Base-by-base conservation (phyloP, 2,113 vertebrate species). In the Xiphophorus hellerii region DNA sequence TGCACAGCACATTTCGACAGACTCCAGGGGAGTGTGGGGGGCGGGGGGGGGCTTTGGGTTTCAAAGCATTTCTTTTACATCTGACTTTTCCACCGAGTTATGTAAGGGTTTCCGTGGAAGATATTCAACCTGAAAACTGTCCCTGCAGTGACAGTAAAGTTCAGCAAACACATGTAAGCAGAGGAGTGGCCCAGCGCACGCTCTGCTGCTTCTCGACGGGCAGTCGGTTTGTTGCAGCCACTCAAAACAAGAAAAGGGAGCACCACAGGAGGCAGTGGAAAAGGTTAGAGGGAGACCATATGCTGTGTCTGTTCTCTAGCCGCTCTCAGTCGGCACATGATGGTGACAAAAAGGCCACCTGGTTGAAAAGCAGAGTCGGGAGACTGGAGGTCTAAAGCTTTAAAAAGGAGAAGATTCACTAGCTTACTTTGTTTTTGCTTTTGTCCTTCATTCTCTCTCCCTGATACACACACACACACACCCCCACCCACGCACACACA, bases 181-280 rank as follows among this genome's bases (percentile, higher is more conserved):
- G 37, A 69, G 71, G 74, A 74, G 72, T 25, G 70, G 63, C 60
- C 71, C 62, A 13, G 42, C 73, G 42, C 71, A 79, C 54, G 95
- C 96, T 0, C 93, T 95, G 73, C 93, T 97, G 66, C 95, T 96
- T 25, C 94, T 96, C 5, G 95, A 95, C 0, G 96, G 96, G 0
- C 96, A 96, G 72, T 94, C 95, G 0, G 94, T 95, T 63, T 95
- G 94, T 77, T 91, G 93, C 71, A 96, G 96, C 22, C 93, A 95
- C 94, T 0, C 95, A 96, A 90, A 95, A 95, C 79, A 96, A 95
- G 87, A 93, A 92, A 11, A 96, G 81, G 94, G 93, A 0, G 94
- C 93, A 0, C 94, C 96, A 3, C 96, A 96, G 82, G 87, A 85
- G 84, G 72, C 35, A 11, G 54, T 29, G 35, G 83, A 76, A 78